Base-by-base conservation (phyloP, 2,888 invertebrate species). In the Papilio gigon region DNA sequence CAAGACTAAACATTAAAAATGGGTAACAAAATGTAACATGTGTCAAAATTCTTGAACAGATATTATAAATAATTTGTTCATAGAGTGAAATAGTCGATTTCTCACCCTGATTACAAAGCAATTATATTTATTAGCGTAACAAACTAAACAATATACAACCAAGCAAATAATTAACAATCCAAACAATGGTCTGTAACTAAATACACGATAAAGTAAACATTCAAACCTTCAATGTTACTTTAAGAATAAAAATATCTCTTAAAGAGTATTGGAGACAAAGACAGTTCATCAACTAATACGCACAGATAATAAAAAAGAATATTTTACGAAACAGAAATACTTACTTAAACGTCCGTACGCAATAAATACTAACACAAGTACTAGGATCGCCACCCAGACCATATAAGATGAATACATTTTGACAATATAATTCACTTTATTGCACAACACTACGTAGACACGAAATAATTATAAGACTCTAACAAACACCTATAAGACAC, bases 361-460 rank as follows among this genome's bases (percentile, higher is more conserved):
- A 30, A 78, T 71, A 1, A 80, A 37, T 8, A 79, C 9, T 35
- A 81, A 37, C 2, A 83, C 50, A 8, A 78, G 27, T 1, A 81
- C 0, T 1, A 83, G 56, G 65, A 83, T 76, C 1, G 72, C 50
- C 12, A 79, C 14, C 82, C 81, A 83, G 70, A 82, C 79, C 8
- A 77, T 20, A 59, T 80, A 77, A 1, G 76, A 74, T 0, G 77
- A 76, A n/a, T 79, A 75, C 63, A 71, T 77, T 73, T 70, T 74
- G 6, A 6, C 0, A 11, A 35, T 17, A 33, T 63, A 14, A 50
- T 30, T 22, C 8, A 50, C 50, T 35, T n/a, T 47, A 50, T 64
- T 68, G 35, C 66, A 71, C 67, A 56, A 65, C 69, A 22, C 33
- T 30, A 27, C 35, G 35, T 60, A 59, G 33, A 56, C 56, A 47